Evolutionary conservation across 2,888 invertebrate species (phyloP).

Genomic region (Dryococelus australis): DNA sequence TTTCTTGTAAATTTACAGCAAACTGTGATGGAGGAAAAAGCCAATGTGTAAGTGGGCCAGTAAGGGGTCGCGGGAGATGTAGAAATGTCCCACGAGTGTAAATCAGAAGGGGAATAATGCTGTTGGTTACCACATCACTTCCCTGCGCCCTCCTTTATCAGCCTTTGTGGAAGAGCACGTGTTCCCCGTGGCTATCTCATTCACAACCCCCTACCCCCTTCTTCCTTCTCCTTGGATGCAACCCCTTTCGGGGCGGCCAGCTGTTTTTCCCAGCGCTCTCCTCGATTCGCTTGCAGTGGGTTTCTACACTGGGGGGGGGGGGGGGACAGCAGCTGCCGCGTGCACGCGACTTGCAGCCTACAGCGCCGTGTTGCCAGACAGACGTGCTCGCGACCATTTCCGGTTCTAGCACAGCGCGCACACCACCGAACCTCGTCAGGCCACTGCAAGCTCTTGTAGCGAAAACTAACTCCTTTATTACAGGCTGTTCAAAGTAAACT

Average conservation of each 20-base stretch:
- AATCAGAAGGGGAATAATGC: slow-evolving; percentile 3
- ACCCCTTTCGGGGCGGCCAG: not conserved
- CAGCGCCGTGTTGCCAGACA: not conserved
- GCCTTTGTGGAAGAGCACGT: not conserved
- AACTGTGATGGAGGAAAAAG: too few relatives aligned
- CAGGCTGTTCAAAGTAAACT: too few relatives aligned
- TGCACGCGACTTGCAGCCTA: not conserved
- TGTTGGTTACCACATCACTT: not conserved
- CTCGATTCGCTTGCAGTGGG: not conserved
- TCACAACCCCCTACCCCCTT: not conserved
- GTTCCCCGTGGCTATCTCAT: slow-evolving; percentile 1
- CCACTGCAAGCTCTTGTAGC: too few relatives aligned
- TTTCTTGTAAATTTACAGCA: too few relatives aligned
- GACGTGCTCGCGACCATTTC: not conserved
- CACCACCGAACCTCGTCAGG: too few relatives aligned
- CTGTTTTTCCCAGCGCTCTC: not conserved
- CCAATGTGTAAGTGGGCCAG: too few relatives aligned
- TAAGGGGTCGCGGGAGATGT: too few relatives aligned
- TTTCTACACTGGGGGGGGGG: not conserved
- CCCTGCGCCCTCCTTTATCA: too few relatives aligned
- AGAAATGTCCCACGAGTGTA: not conserved
- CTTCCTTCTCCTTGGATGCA: not conserved
- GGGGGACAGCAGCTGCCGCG: not conserved
- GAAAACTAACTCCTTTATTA: too few relatives aligned
- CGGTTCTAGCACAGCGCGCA: too few relatives aligned